phyloP scores from a whole-genome alignment of 2,888 invertebrate genomes.

The Dynastes tityus region DNA sequence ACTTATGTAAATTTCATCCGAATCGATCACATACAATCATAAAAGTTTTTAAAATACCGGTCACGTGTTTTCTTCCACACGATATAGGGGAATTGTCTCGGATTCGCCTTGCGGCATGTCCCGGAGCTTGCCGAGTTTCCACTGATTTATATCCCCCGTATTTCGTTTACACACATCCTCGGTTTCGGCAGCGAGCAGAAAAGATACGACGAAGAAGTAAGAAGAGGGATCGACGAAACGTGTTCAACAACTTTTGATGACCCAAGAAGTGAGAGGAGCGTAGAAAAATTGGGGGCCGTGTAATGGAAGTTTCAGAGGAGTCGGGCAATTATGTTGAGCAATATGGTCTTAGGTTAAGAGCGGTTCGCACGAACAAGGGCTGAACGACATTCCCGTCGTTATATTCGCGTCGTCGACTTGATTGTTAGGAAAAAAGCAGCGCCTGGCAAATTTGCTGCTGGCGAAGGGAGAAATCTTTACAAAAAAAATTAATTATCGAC shows the following conservation, averaged over 20 bases:
- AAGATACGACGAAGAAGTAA: background rate
- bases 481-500: constrained; percentile 6
- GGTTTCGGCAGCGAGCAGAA: background rate
- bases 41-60: constrained; percentile 34
- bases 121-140: background rate
- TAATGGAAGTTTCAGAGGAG: constrained; percentile 39
- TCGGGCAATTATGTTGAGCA: constrained; percentile 30
- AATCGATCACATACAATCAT: constrained; percentile 42
- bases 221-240: constrained; percentile 4
- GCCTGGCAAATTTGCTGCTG: background rate
- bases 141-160: constrained; percentile 27
- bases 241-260: constrained; percentile 38
- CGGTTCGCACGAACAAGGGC: background rate
- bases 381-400: background rate
- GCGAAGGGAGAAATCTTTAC: background rate
- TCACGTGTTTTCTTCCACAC: constrained; percentile 24
- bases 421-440: constrained; percentile 22
- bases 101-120: constrained; percentile 7
- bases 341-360: constrained; percentile 30
- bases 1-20: constrained; percentile 34
- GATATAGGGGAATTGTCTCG: constrained; percentile 27
- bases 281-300: constrained; percentile 22
- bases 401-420: background rate
- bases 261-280: constrained; percentile 1
- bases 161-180: constrained; percentile 11